These are phyloP conservation scores for Paraplagusia blochii DNA, from an alignment of 2,113 vertebrate genomes.

Conservation along the genomic window DNA sequence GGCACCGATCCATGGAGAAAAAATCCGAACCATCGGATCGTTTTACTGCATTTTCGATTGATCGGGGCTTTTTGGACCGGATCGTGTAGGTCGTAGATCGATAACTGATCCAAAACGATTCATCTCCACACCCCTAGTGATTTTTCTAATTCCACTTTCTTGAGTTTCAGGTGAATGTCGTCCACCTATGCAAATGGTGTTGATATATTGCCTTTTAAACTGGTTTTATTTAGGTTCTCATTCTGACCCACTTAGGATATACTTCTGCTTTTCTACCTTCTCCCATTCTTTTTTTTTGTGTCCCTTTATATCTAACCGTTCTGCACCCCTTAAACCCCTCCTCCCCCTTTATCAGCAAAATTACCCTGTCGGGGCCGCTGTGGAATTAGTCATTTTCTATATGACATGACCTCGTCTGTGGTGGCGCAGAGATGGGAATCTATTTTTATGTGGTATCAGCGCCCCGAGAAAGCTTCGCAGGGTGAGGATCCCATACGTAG, in stretches of 20 bases:
- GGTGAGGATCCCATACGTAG: constrained; percentile 70
- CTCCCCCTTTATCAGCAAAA: constrained; percentile 70
- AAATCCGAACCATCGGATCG: too few relatives aligned
- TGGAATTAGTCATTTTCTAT: constrained; percentile 73
- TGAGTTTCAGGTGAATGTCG: constrained; percentile 45
- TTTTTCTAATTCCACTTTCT: constrained; percentile 50
- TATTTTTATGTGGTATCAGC: constrained; percentile 73
- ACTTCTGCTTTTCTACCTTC: constrained; percentile 35
- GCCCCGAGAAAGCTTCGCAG: constrained; percentile 60
- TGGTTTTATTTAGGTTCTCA: constrained; percentile 60
- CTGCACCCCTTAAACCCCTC: constrained; percentile 45
- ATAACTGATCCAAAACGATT: too few relatives aligned
- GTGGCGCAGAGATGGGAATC: constrained; percentile 70
- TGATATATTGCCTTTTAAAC: constrained; percentile 70
- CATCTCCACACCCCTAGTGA: too few relatives aligned
- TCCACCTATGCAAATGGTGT: constrained; percentile 60
- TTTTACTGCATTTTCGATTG: too few relatives aligned
- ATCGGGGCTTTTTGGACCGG: too few relatives aligned
- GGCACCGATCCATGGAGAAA: too few relatives aligned
- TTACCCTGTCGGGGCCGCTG: constrained; percentile 63
- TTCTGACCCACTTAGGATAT: constrained; percentile 66
- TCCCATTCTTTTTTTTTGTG: constrained; percentile 34
- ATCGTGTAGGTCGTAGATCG: too few relatives aligned
- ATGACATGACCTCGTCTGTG: constrained; percentile 71
- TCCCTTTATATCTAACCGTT: constrained; percentile 53